phyloP scores from a whole-genome alignment of 2,888 invertebrate species.

The Pimpla rufipes region DNA sequence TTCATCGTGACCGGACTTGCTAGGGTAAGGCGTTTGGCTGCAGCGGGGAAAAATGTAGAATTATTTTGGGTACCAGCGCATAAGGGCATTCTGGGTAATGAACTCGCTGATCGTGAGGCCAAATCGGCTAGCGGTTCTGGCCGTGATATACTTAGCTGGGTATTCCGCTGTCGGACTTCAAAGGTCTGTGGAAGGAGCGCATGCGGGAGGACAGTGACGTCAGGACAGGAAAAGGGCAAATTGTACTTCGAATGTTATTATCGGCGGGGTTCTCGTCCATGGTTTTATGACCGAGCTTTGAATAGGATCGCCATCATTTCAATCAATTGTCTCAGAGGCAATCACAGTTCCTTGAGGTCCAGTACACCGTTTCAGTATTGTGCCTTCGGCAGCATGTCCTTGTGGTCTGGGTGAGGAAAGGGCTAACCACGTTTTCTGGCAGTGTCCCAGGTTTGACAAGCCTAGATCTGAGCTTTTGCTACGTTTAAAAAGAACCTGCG shows the following conservation, averaged over 20 bases:
- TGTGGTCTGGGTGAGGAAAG: neutral
- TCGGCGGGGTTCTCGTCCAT: neutral
- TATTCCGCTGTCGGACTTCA: conserved; percentile 22
- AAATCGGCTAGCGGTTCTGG: conserved; percentile 27
- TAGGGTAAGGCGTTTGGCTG: neutral
- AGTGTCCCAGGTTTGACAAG: neutral
- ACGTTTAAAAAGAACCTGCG: neutral
- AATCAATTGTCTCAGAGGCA: neutral
- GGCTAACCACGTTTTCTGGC: neutral
- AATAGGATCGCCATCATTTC: conserved; percentile 39
- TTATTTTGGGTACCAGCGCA: conserved; percentile 69
- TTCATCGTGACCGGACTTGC: too few relatives aligned
- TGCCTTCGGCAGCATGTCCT: neutral
- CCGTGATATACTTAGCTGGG: neutral
- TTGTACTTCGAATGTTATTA: conserved; percentile 2
- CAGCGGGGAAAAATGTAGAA: conserved; percentile 13
- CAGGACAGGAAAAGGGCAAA: neutral
- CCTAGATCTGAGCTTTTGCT: neutral
- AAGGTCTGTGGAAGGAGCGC: neutral
- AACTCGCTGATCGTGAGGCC: conserved; percentile 54
- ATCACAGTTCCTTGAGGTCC: neutral
- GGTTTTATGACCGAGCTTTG: conserved; percentile 31
- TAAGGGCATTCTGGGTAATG: conserved; percentile 63
- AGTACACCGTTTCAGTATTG: neutral
- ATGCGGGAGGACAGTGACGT: neutral